Percentiles rank a stretch among this genome's conserved stretches.
Conservation (phyloP, 2,888 invertebrate species). For the Megastigmus dorsalis region DNA sequence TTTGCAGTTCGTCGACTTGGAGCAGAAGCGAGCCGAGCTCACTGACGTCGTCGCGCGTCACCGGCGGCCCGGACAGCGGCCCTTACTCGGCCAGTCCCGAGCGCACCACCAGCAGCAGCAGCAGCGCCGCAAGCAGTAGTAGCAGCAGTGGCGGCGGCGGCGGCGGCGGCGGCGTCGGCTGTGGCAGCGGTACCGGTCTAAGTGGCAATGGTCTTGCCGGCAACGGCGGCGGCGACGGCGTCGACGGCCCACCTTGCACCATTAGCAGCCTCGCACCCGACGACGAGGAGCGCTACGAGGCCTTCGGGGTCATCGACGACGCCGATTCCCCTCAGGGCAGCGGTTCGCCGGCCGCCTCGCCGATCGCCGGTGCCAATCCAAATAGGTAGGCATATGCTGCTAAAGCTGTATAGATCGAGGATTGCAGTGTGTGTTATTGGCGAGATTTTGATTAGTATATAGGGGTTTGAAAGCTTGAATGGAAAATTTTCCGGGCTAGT, state of each 20-base stretch:
- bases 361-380: conserved; percentile 61
- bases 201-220: conserved; percentile 8
- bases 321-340: conserved; percentile 66
- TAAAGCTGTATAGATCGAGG: too few species aligned
- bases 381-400: conserved; percentile 51
- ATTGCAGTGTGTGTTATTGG: too few species aligned
- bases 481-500: too few species aligned
- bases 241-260: conserved; percentile 12
- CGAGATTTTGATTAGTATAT: too few species aligned
- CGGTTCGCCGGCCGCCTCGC: conserved; percentile 69
- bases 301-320: conserved; percentile 67
- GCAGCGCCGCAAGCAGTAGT: conserved; percentile 49
- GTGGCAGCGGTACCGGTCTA: neutral
- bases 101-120: conserved; percentile 39
- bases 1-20: conserved; percentile 56
- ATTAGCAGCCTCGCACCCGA: conserved; percentile 39
- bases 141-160: conserved; percentile 46
- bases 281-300: conserved; percentile 71
- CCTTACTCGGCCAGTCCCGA: conserved; percentile 63
- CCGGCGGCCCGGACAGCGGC: conserved; percentile 56
- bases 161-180: conserved; percentile 7
- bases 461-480: too few species aligned
- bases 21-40: conserved; percentile 67
- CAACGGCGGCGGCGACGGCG: conserved; percentile 46
- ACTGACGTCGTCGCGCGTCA: conserved; percentile 59